A percentile compares a stretch with the other conserved stretches of the same genome.
These are phyloP conservation scores for Drosophila auraria DNA, from an alignment of 1,140 invertebrate species.

Conservation along the genomic window DNA sequence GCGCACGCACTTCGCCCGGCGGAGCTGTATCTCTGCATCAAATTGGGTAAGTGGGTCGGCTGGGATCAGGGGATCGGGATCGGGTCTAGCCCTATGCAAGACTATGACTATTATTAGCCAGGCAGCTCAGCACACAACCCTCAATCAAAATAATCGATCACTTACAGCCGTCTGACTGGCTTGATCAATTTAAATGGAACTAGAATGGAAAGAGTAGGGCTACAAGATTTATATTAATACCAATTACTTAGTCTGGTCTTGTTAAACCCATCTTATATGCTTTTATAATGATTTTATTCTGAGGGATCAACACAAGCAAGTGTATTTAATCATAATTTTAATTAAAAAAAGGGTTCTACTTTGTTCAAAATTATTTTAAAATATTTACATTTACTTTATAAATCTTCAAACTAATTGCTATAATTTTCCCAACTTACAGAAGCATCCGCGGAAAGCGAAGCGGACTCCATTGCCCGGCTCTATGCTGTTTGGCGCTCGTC, in stretches of 20 bases:
- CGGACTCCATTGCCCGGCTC: slow-evolving; percentile 62
- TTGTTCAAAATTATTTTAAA: no score
- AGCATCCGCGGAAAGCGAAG: slow-evolving; percentile 44
- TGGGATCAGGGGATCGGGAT: not conserved
- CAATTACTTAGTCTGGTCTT: slow-evolving; percentile 1
- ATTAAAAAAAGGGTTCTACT: no score
- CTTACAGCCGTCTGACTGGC: slow-evolving; percentile 25
- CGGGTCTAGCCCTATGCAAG: slow-evolving; percentile 14
- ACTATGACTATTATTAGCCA: slow-evolving; percentile 22
- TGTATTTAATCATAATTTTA: no score
- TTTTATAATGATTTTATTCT: not conserved
- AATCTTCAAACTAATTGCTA: not conserved
- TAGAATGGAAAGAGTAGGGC: slow-evolving; percentile 13
- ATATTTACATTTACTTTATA: not conserved
- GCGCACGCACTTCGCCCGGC: slow-evolving; percentile 69
- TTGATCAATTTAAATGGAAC: slow-evolving; percentile 37
- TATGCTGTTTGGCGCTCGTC: slow-evolving; percentile 82
- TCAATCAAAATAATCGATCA: slow-evolving; percentile 43
- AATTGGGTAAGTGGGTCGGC: slow-evolving; percentile 81
- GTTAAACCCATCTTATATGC: not conserved
- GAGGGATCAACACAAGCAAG: not conserved
- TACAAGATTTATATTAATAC: not conserved
- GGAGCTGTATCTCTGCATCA: slow-evolving; percentile 83
- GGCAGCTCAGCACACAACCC: slow-evolving; percentile 5
- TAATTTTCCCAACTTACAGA: slow-evolving; percentile 10